Evolutionary conservation across 1,140 invertebrate species (phyloP).

Genomic region (Macrosteles quadrilineatus): DNA sequence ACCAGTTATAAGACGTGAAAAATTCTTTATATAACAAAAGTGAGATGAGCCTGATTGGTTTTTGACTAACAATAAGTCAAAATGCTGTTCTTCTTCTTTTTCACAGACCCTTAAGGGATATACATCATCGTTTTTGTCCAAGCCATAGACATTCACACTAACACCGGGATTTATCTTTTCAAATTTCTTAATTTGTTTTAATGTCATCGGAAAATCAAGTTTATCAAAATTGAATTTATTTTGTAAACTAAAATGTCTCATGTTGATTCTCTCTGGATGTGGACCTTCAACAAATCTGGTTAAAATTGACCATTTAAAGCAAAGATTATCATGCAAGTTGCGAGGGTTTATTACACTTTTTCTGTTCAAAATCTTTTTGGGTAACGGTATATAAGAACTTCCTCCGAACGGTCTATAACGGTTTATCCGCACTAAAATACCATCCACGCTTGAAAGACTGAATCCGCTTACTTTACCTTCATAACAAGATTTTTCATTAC

Average conservation of each 20-base stretch:
- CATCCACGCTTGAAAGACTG: neutral
- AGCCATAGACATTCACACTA: slow-evolving; percentile 24
- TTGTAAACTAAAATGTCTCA: neutral
- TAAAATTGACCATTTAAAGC: slow-evolving; percentile 21
- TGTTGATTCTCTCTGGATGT: neutral
- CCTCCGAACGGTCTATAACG: neutral
- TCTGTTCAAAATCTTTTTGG: neutral
- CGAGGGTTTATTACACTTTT: neutral
- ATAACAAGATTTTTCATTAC: neutral
- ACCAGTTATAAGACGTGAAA: too few species aligned
- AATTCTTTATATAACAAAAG: slow-evolving; percentile 30
- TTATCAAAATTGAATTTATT: slow-evolving; percentile 20
- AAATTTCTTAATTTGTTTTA: slow-evolving; percentile 18
- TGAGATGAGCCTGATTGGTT: neutral
- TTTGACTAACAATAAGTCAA: slow-evolving; percentile 14
- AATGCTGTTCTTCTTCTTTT: slow-evolving; percentile 1
- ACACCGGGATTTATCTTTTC: slow-evolving; percentile 21
- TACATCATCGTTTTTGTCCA: slow-evolving; percentile 6
- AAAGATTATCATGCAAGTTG: slow-evolving; percentile 15
- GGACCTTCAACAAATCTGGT: neutral
- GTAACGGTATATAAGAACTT: slow-evolving; percentile 6
- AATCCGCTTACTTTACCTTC: neutral
- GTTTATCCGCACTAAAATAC: neutral
- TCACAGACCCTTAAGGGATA: slow-evolving; percentile 14
- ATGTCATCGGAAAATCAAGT: slow-evolving; percentile 6